phyloP scores from a whole-genome alignment of 2,888 invertebrate genomes.

The Scaptomyza polygonia region DNA sequence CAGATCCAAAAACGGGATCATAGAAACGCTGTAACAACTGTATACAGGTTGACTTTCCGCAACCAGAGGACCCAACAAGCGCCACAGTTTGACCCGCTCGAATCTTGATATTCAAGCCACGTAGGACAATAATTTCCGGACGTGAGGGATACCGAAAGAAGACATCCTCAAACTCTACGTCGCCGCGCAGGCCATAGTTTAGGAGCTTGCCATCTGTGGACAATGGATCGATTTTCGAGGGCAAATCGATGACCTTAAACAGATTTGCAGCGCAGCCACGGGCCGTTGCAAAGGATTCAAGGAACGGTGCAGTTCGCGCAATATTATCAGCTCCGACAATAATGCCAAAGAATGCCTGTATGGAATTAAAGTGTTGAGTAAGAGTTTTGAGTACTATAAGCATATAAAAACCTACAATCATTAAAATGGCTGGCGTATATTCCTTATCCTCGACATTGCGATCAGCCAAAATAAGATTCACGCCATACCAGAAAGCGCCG shows the following conservation, averaged over 20 bases:
- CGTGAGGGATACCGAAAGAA: constrained; percentile 92
- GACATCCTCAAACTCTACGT: constrained; percentile 89
- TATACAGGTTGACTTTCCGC: constrained; percentile 92
- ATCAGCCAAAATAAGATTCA: constrained; percentile 89
- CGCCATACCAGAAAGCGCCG: constrained; percentile 93
- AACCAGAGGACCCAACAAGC: constrained; percentile 90
- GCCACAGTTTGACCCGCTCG: constrained; percentile 89
- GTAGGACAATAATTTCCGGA: constrained; percentile 89
- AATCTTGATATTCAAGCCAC: constrained; percentile 88
- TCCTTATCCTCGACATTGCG: constrained; percentile 86
- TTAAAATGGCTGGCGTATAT: constrained; percentile 89
- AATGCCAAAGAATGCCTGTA: constrained; percentile 88
- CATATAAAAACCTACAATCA: constrained; percentile 87
- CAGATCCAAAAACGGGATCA: constrained; percentile 87
- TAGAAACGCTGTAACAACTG: constrained; percentile 91
- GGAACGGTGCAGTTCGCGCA: constrained; percentile 90
- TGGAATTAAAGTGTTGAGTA: background rate
- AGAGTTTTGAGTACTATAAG: rapidly evolving
- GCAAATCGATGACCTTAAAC: constrained; percentile 90
- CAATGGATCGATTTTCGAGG: constrained; percentile 89
- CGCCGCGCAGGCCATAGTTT: constrained; percentile 86
- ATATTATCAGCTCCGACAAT: constrained; percentile 92
- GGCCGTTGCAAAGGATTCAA: constrained; percentile 90
- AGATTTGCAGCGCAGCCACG: constrained; percentile 90
- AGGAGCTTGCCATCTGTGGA: constrained; percentile 88